Evolutionary conservation across 2,113 vertebrate genomes (phyloP).

Genomic region (Oxyruncus cristatus): DNA sequence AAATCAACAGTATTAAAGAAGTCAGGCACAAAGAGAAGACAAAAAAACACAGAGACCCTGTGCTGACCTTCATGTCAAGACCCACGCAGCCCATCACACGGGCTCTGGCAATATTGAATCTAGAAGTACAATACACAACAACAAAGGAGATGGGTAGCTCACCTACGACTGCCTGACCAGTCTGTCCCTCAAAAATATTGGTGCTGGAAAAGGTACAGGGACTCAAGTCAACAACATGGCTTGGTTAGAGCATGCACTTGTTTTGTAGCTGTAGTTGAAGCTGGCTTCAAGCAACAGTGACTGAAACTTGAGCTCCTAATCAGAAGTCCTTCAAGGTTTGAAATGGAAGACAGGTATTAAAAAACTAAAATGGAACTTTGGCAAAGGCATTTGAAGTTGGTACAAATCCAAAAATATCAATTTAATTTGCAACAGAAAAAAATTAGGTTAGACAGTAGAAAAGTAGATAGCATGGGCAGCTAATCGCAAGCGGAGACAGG

Average conservation of each 20-base stretch:
- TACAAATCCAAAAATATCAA: slow-evolving; percentile 16
- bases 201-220: background rate
- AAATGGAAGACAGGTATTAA: background rate
- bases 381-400: background rate
- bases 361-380: background rate
- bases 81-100: background rate
- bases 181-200: background rate
- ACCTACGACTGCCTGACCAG: background rate
- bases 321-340: background rate
- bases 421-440: slow-evolving; percentile 16
- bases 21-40: background rate
- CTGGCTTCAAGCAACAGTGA: background rate
- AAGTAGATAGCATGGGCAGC: background rate
- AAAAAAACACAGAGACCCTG: background rate
- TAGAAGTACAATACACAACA: background rate
- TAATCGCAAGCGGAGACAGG: background rate
- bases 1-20: background rate
- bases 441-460: background rate
- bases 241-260: background rate
- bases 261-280: background rate
- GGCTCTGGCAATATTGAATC: background rate
- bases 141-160: background rate
- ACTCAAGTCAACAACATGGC: background rate
- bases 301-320: background rate
- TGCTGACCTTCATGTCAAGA: background rate